Percentiles rank a stretch among this genome's conserved stretches.
phyloP scores from a whole-genome alignment of 1,140 invertebrate species.

The Ephestia elutella region DNA sequence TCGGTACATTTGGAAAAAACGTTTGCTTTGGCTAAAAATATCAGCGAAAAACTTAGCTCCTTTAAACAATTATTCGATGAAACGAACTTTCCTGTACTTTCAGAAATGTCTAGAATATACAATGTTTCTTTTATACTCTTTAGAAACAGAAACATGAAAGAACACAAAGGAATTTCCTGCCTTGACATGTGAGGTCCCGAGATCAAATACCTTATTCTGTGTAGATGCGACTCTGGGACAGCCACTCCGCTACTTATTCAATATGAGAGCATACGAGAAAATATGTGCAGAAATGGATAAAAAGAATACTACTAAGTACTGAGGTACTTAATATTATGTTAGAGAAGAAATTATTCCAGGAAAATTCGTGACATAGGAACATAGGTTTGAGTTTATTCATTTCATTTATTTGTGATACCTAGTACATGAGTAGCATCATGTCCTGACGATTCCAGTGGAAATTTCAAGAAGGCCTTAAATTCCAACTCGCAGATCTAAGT shows the following conservation, averaged over 20 bases:
- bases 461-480: too few species aligned
- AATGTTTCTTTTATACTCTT: neutral
- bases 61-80: neutral
- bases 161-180: slow-evolving; percentile 3
- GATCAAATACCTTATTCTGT: neutral
- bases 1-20: too few species aligned
- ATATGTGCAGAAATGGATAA: neutral
- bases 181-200: neutral
- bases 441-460: too few species aligned
- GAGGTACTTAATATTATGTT: neutral
- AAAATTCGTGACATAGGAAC: neutral
- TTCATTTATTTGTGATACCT: neutral
- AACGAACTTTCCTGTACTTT: neutral
- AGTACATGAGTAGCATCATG: too few species aligned
- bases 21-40: neutral
- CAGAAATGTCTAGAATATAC: slow-evolving; percentile 3
- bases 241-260: neutral
- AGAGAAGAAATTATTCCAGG: too few species aligned
- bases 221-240: slow-evolving; percentile 1
- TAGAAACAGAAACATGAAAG: slow-evolving; percentile 1
- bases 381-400: neutral
- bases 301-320: neutral
- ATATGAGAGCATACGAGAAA: slow-evolving; percentile 2
- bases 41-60: neutral
- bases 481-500: too few species aligned